Conservation (phyloP, 2,113 vertebrate species). For the Bothrops jararaca region DNA sequence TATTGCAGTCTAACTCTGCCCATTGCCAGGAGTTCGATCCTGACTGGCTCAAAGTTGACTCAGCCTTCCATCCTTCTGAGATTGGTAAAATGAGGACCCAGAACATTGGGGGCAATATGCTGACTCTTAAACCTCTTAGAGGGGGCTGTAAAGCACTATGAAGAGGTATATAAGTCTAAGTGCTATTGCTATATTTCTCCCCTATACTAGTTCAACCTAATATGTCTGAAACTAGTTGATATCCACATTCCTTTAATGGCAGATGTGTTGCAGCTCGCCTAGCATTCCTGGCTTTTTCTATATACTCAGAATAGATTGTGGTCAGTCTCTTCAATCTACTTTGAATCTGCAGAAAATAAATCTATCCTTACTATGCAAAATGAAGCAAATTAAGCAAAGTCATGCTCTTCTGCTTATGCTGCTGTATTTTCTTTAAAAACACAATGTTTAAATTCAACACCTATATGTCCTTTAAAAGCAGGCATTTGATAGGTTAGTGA, state of each 20-base stretch:
- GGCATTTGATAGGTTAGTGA: background rate
- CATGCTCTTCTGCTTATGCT: background rate
- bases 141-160: background rate
- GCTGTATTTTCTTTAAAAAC: rapidly evolving
- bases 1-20: background rate
- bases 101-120: background rate
- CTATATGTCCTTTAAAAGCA: background rate
- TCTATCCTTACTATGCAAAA: background rate
- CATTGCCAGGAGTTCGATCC: background rate
- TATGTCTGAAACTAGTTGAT: background rate
- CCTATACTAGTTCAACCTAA: too few relatives aligned
- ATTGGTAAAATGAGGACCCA: background rate
- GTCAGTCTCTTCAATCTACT: background rate
- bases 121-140: background rate
- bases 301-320: background rate
- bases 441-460: background rate
- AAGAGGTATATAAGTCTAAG: background rate
- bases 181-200: background rate
- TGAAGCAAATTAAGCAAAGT: background rate
- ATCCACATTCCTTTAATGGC: background rate
- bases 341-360: background rate
- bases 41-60: background rate
- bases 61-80: background rate
- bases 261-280: background rate
- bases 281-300: background rate